phyloP scores from a whole-genome alignment of 64 coral and sea anemone genomes.

The Porites australiensis region DNA sequence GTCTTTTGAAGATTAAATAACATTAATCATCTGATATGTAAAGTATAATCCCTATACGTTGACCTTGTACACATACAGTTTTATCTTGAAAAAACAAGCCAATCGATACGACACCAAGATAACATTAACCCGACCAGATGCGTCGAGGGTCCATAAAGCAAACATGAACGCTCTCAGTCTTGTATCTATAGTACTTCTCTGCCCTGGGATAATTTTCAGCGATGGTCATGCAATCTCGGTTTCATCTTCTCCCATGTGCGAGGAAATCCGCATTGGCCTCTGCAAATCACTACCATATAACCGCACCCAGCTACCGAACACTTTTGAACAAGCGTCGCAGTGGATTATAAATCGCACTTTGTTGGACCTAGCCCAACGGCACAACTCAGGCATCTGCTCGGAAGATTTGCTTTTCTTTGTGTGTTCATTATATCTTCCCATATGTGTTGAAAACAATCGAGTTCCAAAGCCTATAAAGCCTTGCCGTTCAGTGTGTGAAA shows the following conservation, averaged over 20 bases:
- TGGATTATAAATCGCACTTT: background rate
- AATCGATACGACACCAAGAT: background rate
- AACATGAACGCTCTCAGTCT: background rate
- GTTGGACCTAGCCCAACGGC: background rate
- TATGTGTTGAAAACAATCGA: slow-evolving; percentile 12
- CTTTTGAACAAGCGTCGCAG: slow-evolving; percentile 19
- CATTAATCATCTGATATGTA: background rate
- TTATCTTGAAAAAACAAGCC: background rate
- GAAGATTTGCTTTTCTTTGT: slow-evolving; percentile 56
- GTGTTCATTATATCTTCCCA: slow-evolving; percentile 58
- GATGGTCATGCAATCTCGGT: background rate
- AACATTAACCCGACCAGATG: too few species aligned
- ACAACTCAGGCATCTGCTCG: slow-evolving; percentile 27
- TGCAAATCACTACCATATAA: slow-evolving; percentile 68
- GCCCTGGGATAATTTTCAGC: background rate
- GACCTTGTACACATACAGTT: background rate
- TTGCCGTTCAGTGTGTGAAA: slow-evolving; percentile 54
- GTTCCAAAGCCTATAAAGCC: background rate
- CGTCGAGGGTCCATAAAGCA: background rate
- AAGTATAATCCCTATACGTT: background rate
- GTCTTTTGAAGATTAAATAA: background rate
- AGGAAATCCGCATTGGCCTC: slow-evolving; percentile 14
- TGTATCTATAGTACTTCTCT: background rate
- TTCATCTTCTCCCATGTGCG: background rate
- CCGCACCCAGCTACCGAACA: slow-evolving; percentile 51